Percentiles rank a stretch among this genome's conserved stretches.
phyloP scores from a whole-genome alignment of 2,888 invertebrate genomes.

The Pollenia angustigena region DNA sequence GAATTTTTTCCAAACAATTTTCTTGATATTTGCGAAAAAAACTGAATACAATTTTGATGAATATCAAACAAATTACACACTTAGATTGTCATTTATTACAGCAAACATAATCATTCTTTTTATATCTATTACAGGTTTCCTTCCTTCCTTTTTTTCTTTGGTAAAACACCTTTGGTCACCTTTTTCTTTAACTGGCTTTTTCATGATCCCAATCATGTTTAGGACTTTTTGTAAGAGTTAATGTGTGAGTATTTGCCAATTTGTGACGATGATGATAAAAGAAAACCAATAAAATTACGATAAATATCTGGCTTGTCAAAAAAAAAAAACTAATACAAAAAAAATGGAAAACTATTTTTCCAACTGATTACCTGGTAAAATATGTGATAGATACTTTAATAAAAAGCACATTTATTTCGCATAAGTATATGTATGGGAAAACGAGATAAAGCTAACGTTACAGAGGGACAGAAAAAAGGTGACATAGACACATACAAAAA shows the following conservation, averaged over 20 bases:
- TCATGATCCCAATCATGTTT: conserved; percentile 15
- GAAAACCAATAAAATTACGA: conserved; percentile 48
- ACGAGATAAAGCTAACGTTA: too few species aligned
- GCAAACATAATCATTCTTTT: conserved; percentile 34
- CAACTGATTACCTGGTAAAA: conserved; percentile 72
- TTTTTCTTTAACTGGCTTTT: background rate
- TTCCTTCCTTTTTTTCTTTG: background rate
- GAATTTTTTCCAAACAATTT: background rate
- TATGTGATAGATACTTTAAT: conserved; percentile 68
- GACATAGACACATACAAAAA: too few species aligned
- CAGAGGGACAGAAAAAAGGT: too few species aligned
- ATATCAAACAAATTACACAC: conserved; percentile 46
- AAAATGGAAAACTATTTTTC: conserved; percentile 68
- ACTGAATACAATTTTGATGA: conserved; percentile 31
- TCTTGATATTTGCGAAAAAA: background rate
- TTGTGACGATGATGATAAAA: conserved; percentile 23
- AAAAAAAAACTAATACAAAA: background rate
- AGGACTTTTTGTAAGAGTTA: background rate
- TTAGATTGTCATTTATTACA: conserved; percentile 37
- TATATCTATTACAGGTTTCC: conserved; percentile 15
- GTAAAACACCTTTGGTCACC: conserved; percentile 40
- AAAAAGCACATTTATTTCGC: conserved; percentile 5
- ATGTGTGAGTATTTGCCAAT: background rate
- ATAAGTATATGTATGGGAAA: background rate
- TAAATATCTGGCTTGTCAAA: conserved; percentile 55